Conservation (phyloP, 2,888 invertebrate species). For the Drosophila subsilvestris region DNA sequence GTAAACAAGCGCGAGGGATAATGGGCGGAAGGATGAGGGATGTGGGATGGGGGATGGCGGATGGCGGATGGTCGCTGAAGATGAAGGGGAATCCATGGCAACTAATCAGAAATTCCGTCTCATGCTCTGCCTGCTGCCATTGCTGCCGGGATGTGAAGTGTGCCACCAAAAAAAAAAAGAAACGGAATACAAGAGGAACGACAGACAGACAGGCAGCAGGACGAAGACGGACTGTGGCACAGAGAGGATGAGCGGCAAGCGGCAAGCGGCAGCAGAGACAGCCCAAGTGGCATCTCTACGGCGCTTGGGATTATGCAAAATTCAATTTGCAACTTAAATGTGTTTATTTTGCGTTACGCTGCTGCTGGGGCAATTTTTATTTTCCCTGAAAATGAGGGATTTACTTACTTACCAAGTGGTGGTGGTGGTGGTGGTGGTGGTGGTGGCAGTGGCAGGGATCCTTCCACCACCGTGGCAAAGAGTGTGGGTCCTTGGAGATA, state of each 20-base stretch:
- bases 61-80: background rate
- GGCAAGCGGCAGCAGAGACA: conserved; percentile 9
- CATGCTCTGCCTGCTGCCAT: conserved; percentile 57
- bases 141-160: conserved; percentile 45
- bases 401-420: conserved; percentile 55
- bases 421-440: conserved; percentile 20
- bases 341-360: conserved; percentile 82
- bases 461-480: background rate
- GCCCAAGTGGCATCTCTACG: conserved; percentile 32
- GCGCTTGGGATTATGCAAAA: conserved; percentile 79
- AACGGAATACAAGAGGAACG: conserved; percentile 16
- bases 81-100: conserved; percentile 61
- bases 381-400: conserved; percentile 79
- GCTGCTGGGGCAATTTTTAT: conserved; percentile 76
- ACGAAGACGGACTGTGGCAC: conserved; percentile 32
- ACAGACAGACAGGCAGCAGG: conserved; percentile 24
- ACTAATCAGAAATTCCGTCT: conserved; percentile 77
- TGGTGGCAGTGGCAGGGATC: conserved; percentile 14
- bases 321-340: conserved; percentile 83
- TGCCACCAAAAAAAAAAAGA: conserved; percentile 34
- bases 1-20: conserved; percentile 57
- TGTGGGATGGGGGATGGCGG: no score
- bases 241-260: background rate
- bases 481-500: conserved; percentile 16
- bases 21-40: background rate